Base-by-base conservation (phyloP, 2,888 invertebrate genomes). In the Nomada fucata region DNA sequence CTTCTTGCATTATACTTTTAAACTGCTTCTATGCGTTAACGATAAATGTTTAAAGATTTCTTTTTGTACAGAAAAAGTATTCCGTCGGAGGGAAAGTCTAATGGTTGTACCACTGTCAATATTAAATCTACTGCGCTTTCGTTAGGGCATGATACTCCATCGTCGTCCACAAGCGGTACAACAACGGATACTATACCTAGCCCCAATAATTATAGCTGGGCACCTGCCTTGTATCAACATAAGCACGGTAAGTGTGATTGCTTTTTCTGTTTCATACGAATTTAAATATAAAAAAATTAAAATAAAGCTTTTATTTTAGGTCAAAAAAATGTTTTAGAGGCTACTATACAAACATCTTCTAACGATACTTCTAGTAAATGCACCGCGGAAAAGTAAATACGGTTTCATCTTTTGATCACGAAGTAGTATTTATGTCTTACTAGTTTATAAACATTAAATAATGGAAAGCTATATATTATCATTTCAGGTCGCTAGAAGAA, bases 131-230 rank as follows among this genome's bases (percentile, higher is more conserved):
- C 87, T 10, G 70, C 88, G 44, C 78, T 89, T 15, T 84, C 89
- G 9, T 82, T 84, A 79, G 79, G 77, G 13, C 89, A 89, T 52
- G 90, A 90, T 52, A 83, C 78, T 55, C 80, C 87, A 36, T 86
- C 88, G 26, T 83, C 88, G 18, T 85, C 89, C 47, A 79, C 88
- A n/a, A 87, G 78, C 50, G 85, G 74, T 65, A 53, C 76, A 20
- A 65, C 72, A 60, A 68, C 88, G 11, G 91, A 92, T 52, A 84
- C 85, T 70, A 88, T 91, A 79, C 77, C 90, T 63, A 90, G 88
- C 73, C 79, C 90, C n/a, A 91, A 90, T 53, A 91, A 90, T 86
- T 92, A 91, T 59, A 92, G 90, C 61, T 93, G 93, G 93, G 89
- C 90, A 11, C 93, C 93, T 15, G 90, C 91, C 55, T 85, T 90